Evolutionary conservation across 2,113 vertebrate species (phyloP), one percentile per base, ranked within the genome.

Genomic region (Crotalus horridus): DNA sequence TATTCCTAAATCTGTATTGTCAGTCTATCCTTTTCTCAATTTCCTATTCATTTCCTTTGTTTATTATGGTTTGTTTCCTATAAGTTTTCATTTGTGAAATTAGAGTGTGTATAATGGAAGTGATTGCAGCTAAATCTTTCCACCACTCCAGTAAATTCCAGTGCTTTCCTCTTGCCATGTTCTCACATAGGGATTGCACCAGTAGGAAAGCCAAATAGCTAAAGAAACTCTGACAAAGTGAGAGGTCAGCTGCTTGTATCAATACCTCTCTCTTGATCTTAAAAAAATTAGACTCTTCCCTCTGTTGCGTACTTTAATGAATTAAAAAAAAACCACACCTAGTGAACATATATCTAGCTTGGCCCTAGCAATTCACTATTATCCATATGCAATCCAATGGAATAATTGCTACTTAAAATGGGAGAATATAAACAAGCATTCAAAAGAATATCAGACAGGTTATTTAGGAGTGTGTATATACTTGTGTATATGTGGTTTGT

Each of bases 381-480:
- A 92, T n/a, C 5, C 24, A 56, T 12, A 43, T 0, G 0, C 33
- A 93, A 69, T 90, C 86, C 46, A 93, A 46, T 15, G 6, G 15
- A 92, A 58, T 86, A 69, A 56, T 29, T 17, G 17, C 20, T 81
- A 23, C 85, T 61, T 93, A 91, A 93, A 93, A 48, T 46, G 29
- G 81, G 91, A 74, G 74, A 90, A 69, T 94, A 94, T 94, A 96
- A 0, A 33, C 6, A 43, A 89, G 54, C 81, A 74, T 94, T 0
- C 5, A 94, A 93, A 95, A 89, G 55, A 93, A 87, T 74, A 93
- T 89, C 86, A 92, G 92, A 58, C 74, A 55, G 59, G 91, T 13
- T 90, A 94, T 94, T 93, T 93, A 93, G 90, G 85, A 91, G 55
- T 21, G 7, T 39, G 33, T 81, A 17, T 81, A 81, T 81, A 20